phyloP scores from a whole-genome alignment of 1,140 invertebrate genomes.

The Zaprionus gabonicus region DNA sequence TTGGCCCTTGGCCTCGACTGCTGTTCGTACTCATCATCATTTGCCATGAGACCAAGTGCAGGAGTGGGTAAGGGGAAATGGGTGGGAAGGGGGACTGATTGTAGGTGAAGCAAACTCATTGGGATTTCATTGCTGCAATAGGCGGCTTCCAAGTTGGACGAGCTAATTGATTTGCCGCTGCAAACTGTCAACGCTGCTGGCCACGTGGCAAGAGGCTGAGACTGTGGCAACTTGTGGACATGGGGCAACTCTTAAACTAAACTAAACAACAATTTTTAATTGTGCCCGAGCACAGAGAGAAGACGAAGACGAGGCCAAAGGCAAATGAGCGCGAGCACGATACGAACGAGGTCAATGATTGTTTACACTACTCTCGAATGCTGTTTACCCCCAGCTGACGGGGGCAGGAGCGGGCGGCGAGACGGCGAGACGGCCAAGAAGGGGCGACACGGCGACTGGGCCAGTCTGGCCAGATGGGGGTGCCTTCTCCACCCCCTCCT shows the following conservation, averaged over 20 bases:
- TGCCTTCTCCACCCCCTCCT: not conserved
- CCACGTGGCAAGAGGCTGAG: not conserved
- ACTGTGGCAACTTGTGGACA: conserved; percentile 16
- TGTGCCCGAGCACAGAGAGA: conserved; percentile 54
- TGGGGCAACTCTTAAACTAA: conserved; percentile 23
- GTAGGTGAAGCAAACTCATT: conserved; percentile 27
- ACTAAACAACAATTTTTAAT: conserved; percentile 64
- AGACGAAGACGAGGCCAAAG: conserved; percentile 48
- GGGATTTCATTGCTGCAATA: conserved; percentile 38
- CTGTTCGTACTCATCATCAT: conserved; percentile 64
- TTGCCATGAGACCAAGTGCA: conserved; percentile 32
- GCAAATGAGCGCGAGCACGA: conserved; percentile 75
- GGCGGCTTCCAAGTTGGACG: conserved; percentile 14
- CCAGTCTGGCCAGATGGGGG: not conserved
- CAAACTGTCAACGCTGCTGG: conserved; percentile 36
- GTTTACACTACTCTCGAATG: conserved; percentile 83
- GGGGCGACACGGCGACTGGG: conserved; percentile 21
- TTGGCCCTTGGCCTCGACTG: conserved; percentile 52
- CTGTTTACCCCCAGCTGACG: conserved; percentile 66
- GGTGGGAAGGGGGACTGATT: not conserved
- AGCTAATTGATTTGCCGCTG: conserved; percentile 68
- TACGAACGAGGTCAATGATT: conserved; percentile 83
- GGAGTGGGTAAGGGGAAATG: not conserved
- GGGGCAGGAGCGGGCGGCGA: conserved; percentile 4
- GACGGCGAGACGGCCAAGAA: conserved; percentile 14